A percentile compares a stretch with the other conserved stretches of the same genome.
phyloP scores from a whole-genome alignment of 2,113 vertebrate species.

The Myiozetetes cayanensis region DNA sequence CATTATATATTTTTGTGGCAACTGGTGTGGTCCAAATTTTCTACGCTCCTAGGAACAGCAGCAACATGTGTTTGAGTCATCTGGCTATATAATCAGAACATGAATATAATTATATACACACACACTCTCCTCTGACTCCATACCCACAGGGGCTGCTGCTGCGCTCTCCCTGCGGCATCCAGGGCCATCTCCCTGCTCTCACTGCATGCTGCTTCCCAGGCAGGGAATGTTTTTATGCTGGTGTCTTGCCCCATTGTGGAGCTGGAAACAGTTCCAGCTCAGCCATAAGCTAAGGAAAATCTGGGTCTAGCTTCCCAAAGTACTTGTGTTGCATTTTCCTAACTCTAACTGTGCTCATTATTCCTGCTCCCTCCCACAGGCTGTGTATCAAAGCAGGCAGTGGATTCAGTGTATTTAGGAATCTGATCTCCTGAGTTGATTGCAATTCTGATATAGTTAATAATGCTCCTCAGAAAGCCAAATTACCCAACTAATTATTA shows the following conservation, averaged over 20 bases:
- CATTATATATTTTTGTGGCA: neutral
- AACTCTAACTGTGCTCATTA: fast-evolving
- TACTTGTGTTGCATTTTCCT: neutral
- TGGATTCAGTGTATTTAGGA: neutral
- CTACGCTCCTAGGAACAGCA: slow-evolving; percentile 29
- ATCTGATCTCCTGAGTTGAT: neutral
- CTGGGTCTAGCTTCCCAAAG: neutral
- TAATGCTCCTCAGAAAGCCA: neutral
- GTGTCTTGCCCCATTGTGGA: neutral
- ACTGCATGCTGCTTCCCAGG: fast-evolving
- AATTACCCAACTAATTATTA: neutral
- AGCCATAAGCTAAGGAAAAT: neutral
- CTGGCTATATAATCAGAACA: slow-evolving; percentile 24
- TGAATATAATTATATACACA: neutral
- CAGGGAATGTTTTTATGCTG: neutral
- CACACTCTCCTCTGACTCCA: neutral
- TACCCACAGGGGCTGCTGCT: neutral
- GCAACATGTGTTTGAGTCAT: slow-evolving; percentile 50
- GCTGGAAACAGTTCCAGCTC: neutral
- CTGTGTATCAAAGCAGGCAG: neutral
- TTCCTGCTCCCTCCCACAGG: neutral
- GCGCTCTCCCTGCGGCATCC: fast-evolving
- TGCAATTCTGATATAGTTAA: neutral
- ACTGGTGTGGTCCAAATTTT: slow-evolving; percentile 4
- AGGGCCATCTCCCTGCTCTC: neutral